These are phyloP conservation scores for Melanotaenia parkinsoni DNA, from an alignment of 2,797 vertebrate genomes.

Conservation along the genomic window DNA sequence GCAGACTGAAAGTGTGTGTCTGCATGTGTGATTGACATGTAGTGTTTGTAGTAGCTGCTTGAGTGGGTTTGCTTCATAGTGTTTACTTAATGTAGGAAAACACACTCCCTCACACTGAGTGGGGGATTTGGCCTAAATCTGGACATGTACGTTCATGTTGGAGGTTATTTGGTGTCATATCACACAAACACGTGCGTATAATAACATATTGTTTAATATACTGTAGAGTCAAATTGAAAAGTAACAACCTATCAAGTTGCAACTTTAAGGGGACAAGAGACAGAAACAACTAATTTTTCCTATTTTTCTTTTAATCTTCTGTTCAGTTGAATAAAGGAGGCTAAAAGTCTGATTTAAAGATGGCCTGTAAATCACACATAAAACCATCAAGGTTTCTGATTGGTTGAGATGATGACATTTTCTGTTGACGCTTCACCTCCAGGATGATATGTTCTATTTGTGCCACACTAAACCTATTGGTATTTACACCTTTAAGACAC, in stretches of 20 bases:
- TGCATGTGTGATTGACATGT: conserved; percentile 51
- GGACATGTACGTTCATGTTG: conserved; percentile 26
- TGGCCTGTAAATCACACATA: background rate
- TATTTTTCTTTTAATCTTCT: background rate
- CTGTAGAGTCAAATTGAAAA: background rate
- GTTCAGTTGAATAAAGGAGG: background rate
- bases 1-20: conserved; percentile 14
- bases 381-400: background rate
- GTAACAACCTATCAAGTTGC: background rate
- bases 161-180: conserved; percentile 18
- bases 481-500: conserved; percentile 37
- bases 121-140: conserved; percentile 40
- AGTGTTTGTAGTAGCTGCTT: conserved; percentile 38
- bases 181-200: background rate
- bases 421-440: background rate
- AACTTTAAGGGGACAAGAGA: background rate
- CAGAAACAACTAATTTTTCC: background rate
- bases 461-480: conserved; percentile 11
- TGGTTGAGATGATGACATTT: background rate
- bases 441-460: conserved; percentile 4
- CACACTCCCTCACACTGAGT: conserved; percentile 30
- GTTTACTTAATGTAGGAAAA: conserved; percentile 53
- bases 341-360: background rate
- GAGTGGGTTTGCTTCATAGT: conserved; percentile 35
- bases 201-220: background rate